Conservation (phyloP, 1,140 invertebrate species). For the Drosophila cardini region DNA sequence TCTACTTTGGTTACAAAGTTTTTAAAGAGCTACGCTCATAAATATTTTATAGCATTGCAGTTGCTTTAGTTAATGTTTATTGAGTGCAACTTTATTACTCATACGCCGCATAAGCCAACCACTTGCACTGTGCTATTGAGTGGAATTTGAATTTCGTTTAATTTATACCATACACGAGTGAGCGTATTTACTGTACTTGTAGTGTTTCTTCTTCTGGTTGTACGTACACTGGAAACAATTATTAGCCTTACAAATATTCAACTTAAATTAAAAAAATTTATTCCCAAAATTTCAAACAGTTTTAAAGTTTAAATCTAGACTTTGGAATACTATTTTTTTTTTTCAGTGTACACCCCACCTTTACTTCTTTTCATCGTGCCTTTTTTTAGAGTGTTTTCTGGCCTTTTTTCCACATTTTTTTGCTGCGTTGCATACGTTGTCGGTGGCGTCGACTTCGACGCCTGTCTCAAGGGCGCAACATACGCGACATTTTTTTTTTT, state of each 20-base stretch:
- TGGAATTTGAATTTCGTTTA: constrained; percentile 34
- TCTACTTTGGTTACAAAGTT: neutral
- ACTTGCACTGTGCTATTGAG: constrained; percentile 22
- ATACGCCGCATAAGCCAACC: constrained; percentile 32
- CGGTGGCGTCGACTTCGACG: constrained; percentile 20
- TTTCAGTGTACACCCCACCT: too few species aligned
- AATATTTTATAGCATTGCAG: neutral
- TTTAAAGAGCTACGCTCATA: neutral
- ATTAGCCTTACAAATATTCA: too few species aligned
- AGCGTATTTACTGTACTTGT: constrained; percentile 1
- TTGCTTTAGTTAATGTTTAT: neutral
- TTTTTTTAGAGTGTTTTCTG: neutral
- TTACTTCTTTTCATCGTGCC: neutral
- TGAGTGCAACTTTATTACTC: constrained; percentile 29
- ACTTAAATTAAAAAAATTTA: too few species aligned
- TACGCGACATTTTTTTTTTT: constrained; percentile 20
- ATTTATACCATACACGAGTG: constrained; percentile 9
- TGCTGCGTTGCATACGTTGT: constrained; percentile 35
- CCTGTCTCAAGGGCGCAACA: constrained; percentile 51
- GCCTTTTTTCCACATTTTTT: neutral
- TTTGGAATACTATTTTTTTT: too few species aligned
- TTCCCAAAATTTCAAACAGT: too few species aligned
- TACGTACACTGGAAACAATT: neutral
- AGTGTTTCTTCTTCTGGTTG: too few species aligned
- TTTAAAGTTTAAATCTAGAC: too few species aligned